These are phyloP conservation scores for Phrynosoma blainvillii DNA, from an alignment of 2,113 vertebrate genomes.

Conservation along the genomic window DNA sequence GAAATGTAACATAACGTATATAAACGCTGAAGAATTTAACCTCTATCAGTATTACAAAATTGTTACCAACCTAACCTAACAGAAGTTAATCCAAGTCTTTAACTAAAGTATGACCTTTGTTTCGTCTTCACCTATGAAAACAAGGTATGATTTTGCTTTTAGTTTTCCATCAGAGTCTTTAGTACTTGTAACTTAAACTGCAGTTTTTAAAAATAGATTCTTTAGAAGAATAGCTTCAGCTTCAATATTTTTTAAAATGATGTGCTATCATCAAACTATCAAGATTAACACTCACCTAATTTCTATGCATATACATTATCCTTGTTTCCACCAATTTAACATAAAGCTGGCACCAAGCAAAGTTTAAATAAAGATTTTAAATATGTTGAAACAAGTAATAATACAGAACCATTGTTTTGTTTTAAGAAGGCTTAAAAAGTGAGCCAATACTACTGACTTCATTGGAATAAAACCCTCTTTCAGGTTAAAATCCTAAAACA, in stretches of 20 bases:
- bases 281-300: not conserved
- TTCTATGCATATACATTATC: not conserved
- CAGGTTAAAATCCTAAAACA: not conserved
- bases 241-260: not conserved
- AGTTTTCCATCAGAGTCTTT: not conserved
- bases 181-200: not conserved
- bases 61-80: not conserved
- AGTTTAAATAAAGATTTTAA: not conserved
- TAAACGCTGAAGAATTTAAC: not conserved
- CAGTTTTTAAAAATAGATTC: fast-evolving
- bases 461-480: not conserved
- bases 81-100: slow-evolving; percentile 12
- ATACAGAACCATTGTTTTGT: not conserved
- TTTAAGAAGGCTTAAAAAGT: not conserved
- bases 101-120: slow-evolving; percentile 15
- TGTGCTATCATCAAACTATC: not conserved
- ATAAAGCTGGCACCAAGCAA: not conserved
- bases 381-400: not conserved
- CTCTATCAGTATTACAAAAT: slow-evolving; percentile 2
- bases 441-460: not conserved
- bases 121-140: not conserved
- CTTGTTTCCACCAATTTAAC: not conserved
- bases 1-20: not conserved
- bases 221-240: not conserved
- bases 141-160: not conserved